Conservation (phyloP, 2,888 invertebrate genomes). For the Ferrisia virgata region DNA sequence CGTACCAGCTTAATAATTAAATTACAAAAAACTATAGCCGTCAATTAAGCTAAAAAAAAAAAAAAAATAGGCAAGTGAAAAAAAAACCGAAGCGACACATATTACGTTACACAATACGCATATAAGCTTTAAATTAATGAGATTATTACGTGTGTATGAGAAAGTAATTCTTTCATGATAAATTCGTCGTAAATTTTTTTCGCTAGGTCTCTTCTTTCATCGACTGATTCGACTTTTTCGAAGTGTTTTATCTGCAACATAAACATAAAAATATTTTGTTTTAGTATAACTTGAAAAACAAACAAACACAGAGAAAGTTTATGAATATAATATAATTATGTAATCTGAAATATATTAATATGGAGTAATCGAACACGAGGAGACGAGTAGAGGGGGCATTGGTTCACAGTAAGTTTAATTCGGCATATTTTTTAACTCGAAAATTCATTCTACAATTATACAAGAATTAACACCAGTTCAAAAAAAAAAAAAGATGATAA, state of each 20-base stretch:
- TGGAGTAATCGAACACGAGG: too few relatives aligned
- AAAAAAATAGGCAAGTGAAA: neutral
- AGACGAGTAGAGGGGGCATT: too few relatives aligned
- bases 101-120: neutral
- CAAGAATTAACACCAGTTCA: too few relatives aligned
- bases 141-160: conserved; percentile 92
- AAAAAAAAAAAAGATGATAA: too few relatives aligned
- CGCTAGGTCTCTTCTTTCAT: conserved; percentile 91
- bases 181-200: conserved; percentile 99
- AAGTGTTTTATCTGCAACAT: conserved; percentile 89
- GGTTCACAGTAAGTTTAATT: too few relatives aligned
- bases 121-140: neutral
- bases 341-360: too few relatives aligned
- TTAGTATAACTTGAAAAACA: neutral
- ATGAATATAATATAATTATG: neutral
- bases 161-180: conserved; percentile 99
- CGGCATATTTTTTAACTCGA: too few relatives aligned
- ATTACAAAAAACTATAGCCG: neutral
- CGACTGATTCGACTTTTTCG: conserved; percentile 96
- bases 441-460: too few relatives aligned
- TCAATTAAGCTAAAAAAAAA: neutral
- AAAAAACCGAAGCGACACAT: neutral
- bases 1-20: neutral
- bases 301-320: neutral
- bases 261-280: conserved; percentile 46